Evolutionary conservation across 2,797 vertebrate species (phyloP), one percentile per base, ranked within the genome.

Genomic region (Cossypha heuglini): DNA sequence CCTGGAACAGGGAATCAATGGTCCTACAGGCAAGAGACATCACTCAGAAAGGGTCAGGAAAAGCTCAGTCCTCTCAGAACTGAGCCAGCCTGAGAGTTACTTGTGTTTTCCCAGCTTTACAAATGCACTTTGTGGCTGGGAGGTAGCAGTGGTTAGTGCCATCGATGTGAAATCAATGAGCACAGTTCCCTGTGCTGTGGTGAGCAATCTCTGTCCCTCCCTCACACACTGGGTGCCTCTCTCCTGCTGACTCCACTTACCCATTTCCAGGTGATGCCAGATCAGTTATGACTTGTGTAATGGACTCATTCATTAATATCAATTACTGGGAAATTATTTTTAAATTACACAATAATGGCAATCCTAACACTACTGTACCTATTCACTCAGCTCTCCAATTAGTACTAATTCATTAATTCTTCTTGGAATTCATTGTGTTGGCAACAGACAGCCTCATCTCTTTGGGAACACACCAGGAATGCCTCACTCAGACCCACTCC

Each of bases 1-100:
- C 98, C 93, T 97, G 97, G 88, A 97, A 99, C 71, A 99, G 98
- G 29, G 98, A 99, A 66, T 99, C 98, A 7, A 98, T 97, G 82
- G 98, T 98, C 97, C 99, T 99, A 20, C 1, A 38, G 85, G 89
- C 24, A 67, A 71, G 52, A 78, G 58, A 78, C 31, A 64, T 43
- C 46, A 73, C 4, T 67, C 35, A 92, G 76, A 25, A 46, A 35
- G 0, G 0, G 3, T 2, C 20, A 73, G 42, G n/a, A 19, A 13
- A 45, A 11, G 22, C 20, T 54, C 40, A 58, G 63, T n/a, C 15
- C 58, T 73, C 40, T 7, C 40, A 19, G 24, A 87, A 10, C 21
- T 10, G 33, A 54, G 52, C 8, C 21, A 46, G 52, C 62, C 38
- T 17, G 10, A n/a, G 43, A 35, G 40, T 40, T 72, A 15, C 37